Percentiles rank a stretch among this genome's conserved stretches.
These are phyloP conservation scores for Loriculus beryllinus DNA, from an alignment of 2,797 vertebrate species.

Conservation along the genomic window DNA sequence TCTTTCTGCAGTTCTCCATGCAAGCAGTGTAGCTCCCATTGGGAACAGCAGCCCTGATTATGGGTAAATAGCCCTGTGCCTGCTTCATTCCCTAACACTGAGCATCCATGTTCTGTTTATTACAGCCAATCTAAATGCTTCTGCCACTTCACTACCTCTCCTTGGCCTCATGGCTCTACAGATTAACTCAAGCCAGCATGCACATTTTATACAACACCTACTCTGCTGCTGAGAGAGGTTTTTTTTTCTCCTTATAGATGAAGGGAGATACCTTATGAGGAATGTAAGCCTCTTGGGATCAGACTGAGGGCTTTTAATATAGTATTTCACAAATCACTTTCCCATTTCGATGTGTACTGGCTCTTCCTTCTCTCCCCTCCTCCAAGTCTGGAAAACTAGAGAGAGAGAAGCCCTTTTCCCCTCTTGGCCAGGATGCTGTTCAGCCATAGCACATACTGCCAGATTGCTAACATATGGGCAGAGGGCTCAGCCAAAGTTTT, in stretches of 20 bases:
- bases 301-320: neutral
- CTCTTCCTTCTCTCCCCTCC: neutral
- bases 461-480: constrained; percentile 76
- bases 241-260: neutral
- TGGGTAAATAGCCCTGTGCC: neutral
- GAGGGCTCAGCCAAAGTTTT: constrained; percentile 64
- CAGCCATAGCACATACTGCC: constrained; percentile 48
- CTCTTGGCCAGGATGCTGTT: constrained; percentile 46
- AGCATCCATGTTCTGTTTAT: neutral
- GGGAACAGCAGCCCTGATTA: neutral
- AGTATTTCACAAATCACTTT: neutral
- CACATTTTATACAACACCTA: neutral
- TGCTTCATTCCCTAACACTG: neutral
- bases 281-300: neutral
- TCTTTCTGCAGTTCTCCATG: neutral
- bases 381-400: neutral
- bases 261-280: neutral
- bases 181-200: neutral
- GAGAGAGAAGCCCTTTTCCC: constrained; percentile 25
- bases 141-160: neutral
- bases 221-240: neutral
- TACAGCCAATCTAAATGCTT: neutral
- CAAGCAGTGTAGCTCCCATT: neutral
- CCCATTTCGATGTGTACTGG: neutral
- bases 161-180: neutral